These are phyloP conservation scores for Boloria euphrosyne DNA, from an alignment of 2,888 invertebrate species.

Conservation along the genomic window DNA sequence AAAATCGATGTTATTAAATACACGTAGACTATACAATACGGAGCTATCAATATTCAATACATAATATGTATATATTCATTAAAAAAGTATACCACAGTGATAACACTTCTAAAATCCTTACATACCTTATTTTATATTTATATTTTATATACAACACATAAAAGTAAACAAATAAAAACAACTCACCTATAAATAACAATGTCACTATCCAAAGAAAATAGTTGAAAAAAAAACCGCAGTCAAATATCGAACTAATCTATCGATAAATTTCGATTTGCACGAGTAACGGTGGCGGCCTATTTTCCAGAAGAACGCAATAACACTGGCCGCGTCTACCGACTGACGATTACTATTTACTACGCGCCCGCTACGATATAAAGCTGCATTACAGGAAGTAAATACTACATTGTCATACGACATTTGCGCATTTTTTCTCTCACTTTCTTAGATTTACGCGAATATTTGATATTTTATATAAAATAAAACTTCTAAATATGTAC, in stretches of 20 bases:
- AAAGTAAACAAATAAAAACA: not conserved
- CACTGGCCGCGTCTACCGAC: constrained; percentile 51
- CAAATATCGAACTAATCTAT: constrained; percentile 46
- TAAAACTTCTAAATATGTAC: too few species aligned
- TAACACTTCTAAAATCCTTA: too few species aligned
- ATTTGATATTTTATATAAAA: too few species aligned
- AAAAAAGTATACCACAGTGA: too few species aligned
- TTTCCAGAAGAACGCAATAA: constrained; percentile 60
- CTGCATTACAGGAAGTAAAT: constrained; percentile 42
- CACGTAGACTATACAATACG: too few species aligned
- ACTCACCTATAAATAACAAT: constrained; percentile 1
- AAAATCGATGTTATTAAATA: too few species aligned
- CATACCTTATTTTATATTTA: too few species aligned
- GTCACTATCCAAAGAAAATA: constrained; percentile 2
- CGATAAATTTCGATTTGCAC: constrained; percentile 56
- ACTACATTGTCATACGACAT: constrained; percentile 24
- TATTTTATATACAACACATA: too few species aligned
- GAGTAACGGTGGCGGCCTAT: constrained; percentile 63
- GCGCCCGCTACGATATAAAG: constrained; percentile 36
- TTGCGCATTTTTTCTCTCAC: too few species aligned
- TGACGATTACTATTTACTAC: constrained; percentile 7
- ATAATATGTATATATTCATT: too few species aligned
- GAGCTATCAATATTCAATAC: too few species aligned
- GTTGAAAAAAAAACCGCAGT: constrained; percentile 17
- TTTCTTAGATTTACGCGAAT: too few species aligned